Percentiles rank a stretch among this genome's conserved stretches.
phyloP scores from a whole-genome alignment of 2,888 invertebrate genomes.

The Caenorhabditis sp. region DNA sequence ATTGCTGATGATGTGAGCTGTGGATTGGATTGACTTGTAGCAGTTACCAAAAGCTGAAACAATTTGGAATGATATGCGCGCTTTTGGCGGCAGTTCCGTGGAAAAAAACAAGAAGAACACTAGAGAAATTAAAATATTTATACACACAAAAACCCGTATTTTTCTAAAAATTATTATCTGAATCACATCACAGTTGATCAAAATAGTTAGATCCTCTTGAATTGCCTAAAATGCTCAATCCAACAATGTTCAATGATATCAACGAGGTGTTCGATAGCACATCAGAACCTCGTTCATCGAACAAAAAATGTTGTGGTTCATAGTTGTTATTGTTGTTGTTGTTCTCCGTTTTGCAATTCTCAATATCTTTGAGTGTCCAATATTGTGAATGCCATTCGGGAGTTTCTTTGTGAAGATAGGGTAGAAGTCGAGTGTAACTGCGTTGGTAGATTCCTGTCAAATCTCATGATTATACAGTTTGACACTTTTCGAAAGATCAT shows the following conservation, averaged over 20 bases:
- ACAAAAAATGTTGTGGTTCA: constrained; percentile 37
- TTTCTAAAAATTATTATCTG: neutral
- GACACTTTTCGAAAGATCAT: too few relatives aligned
- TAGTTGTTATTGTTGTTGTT: constrained; percentile 1
- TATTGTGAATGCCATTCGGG: constrained; percentile 65
- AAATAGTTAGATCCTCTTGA: constrained; percentile 4
- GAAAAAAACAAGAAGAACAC: constrained; percentile 10
- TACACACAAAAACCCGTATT: constrained; percentile 5
- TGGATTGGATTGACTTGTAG: constrained; percentile 15
- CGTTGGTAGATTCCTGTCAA: constrained; percentile 65
- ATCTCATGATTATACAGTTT: neutral
- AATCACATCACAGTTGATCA: neutral
- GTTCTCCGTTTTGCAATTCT: constrained; percentile 3
- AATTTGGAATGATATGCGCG: neutral
- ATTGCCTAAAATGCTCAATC: constrained; percentile 38
- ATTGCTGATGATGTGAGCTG: constrained; percentile 14
- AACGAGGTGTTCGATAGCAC: constrained; percentile 28
- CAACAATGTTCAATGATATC: constrained; percentile 47
- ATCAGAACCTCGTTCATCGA: constrained; percentile 14
- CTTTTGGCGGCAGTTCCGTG: too few relatives aligned
- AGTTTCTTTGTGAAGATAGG: constrained; percentile 63
- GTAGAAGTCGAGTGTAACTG: constrained; percentile 62
- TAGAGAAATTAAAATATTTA: constrained; percentile 9
- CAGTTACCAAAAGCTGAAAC: constrained; percentile 33
- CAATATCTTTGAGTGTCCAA: constrained; percentile 59